Evolutionary conservation across 2,113 vertebrate genomes (phyloP).

Genomic region (Leucopternis melanops): DNA sequence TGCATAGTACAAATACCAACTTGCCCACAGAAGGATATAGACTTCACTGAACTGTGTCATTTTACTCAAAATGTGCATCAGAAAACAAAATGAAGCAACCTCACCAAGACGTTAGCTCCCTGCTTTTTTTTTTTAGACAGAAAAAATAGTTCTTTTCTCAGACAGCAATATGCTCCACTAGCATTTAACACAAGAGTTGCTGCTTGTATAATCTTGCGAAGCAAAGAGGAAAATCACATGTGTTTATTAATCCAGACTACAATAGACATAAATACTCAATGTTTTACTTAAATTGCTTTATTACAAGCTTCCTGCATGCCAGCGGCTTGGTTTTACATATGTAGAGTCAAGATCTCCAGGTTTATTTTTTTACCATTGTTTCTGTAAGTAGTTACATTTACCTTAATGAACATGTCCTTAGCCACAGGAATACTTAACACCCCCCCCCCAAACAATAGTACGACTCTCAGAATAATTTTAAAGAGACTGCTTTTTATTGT

Average conservation of each 20-base stretch:
- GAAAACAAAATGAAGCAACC: background rate
- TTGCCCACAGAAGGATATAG: background rate
- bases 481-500: background rate
- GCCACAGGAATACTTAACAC: background rate
- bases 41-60: background rate
- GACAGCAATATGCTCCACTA: background rate
- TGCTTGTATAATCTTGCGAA: background rate
- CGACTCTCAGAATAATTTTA: background rate
- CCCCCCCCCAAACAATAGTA: background rate
- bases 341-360: background rate
- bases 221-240: rapidly evolving
- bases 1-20: background rate
- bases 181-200: background rate
- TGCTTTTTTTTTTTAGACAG: background rate
- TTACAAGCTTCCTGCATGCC: background rate
- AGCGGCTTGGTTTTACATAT: background rate
- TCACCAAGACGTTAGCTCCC: background rate
- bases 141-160: background rate
- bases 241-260: background rate
- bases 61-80: background rate
- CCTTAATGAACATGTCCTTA: rapidly evolving
- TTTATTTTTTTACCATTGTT: background rate
- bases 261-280: background rate
- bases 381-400: background rate
- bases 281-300: background rate